Evolutionary conservation across 2,797 vertebrate species (phyloP).

Genomic region (Diceros bicornis): DNA sequence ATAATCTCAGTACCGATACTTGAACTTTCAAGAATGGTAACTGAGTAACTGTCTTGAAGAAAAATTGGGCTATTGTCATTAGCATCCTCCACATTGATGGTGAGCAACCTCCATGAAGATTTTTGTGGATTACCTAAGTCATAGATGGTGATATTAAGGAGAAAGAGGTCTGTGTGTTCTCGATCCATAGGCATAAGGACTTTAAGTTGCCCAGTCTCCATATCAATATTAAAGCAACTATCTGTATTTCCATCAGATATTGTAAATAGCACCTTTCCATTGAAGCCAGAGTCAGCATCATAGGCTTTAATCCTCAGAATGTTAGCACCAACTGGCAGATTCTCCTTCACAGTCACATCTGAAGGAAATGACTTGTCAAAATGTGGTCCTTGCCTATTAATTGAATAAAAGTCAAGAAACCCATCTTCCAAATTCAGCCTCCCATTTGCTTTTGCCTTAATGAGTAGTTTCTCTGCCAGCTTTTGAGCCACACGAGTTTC

Average conservation of each 20-base stretch:
- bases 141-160: conserved; percentile 97
- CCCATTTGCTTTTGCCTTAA: conserved; percentile 95
- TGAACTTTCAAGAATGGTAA: conserved; percentile 96
- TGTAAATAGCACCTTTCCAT: conserved; percentile 95
- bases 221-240: conserved; percentile 95
- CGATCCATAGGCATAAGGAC: conserved; percentile 97
- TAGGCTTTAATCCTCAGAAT: conserved; percentile 95
- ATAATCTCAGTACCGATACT: conserved; percentile 96
- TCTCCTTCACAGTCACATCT: conserved; percentile 94
- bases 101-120: conserved; percentile 95
- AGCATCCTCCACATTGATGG: conserved; percentile 95
- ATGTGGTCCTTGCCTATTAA: conserved; percentile 96
- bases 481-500: conserved; percentile 97
- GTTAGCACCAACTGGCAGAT: conserved; percentile 92
- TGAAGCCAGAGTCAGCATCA: conserved; percentile 97
- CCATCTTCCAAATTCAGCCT: conserved; percentile 95
- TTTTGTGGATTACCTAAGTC: conserved; percentile 96
- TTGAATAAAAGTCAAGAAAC: conserved; percentile 97
- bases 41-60: conserved; percentile 94
- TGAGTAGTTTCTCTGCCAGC: conserved; percentile 97
- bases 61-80: conserved; percentile 97
- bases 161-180: conserved; percentile 95
- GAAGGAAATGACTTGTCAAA: conserved; percentile 97
- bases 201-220: conserved; percentile 94
- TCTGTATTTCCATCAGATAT: conserved; percentile 97